Base-by-base conservation (phyloP, 2,113 vertebrate genomes). In the Aythya baeri region DNA sequence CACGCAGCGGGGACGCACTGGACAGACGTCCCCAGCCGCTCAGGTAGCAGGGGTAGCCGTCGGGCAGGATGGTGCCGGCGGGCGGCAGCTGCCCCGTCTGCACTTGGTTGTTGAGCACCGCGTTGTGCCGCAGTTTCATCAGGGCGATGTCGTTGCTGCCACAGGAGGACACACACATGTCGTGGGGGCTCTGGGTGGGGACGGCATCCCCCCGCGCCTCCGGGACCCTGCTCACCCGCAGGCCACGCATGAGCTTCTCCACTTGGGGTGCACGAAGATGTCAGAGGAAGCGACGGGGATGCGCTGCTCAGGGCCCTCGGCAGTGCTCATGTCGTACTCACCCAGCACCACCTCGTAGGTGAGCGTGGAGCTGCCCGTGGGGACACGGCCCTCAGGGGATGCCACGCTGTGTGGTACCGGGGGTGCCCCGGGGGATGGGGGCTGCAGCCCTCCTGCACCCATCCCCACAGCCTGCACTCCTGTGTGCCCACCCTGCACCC, bases 71-170 rank as follows among this genome's bases (percentile, higher is more conserved):
- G 31, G 68, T 11, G 68, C 63, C 94, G 0, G 94, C 31, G 5
- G 94, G 74, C 1, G 94, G 91, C 87, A 93, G 87, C 27, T 0
- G 52, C 22, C 27, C 94, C 34, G 23, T 13, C 87, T 88, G 87
- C 79, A 95, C 94, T 73, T 88, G 0, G 0, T 15, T 2, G 7
- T 43, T 66, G 22, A 93, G 94, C 70, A 0, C 63, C 3, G 91
- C 91, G 15, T 59, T 72, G 32, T 3, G 68, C 83, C 61, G 87
- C 91, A 95, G 91, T 83, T 93, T 93, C 91, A 93, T 1, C 83
- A 95, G 79, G 13, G 94, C 94, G 46, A 95, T 91, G 87, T 95
- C 94, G 9, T 94, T 95, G 78, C 94, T 95, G 92, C 9, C n/a
- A 3, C 3, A 1, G 0, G 0, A 62, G 26, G 67, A 89, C 72